Evolutionary conservation across 2,888 invertebrate genomes (phyloP).

Genomic region (Allolobophora icterica): DNA sequence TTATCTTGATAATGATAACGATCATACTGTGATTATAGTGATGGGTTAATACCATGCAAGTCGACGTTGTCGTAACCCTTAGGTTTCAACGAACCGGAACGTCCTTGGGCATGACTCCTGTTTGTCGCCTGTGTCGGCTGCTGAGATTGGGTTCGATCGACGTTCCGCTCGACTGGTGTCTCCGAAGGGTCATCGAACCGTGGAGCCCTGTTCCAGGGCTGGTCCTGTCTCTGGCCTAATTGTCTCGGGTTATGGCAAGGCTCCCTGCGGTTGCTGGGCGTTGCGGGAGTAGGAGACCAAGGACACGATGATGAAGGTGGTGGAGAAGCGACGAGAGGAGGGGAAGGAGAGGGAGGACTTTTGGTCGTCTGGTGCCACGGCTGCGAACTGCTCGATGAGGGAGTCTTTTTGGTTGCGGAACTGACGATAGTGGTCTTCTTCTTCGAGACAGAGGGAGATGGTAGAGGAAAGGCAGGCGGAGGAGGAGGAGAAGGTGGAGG

Average conservation of each 20-base stretch:
- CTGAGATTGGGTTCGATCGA: neutral
- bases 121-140: neutral
- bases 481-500: too few species aligned
- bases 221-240: neutral
- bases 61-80: neutral
- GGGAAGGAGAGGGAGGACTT: neutral
- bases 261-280: neutral
- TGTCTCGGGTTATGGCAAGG: neutral
- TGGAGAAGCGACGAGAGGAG: neutral
- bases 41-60: neutral
- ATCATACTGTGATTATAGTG: neutral
- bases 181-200: neutral
- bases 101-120: neutral
- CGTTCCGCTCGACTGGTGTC: neutral
- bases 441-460: too few species aligned
- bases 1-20: neutral
- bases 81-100: neutral
- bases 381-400: neutral
- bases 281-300: neutral
- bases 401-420: neutral
- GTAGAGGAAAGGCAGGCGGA: too few species aligned
- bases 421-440: neutral
- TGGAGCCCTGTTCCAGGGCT: neutral
- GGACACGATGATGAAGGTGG: too few species aligned
- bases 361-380: neutral